Base-by-base conservation (phyloP, 1,140 invertebrate genomes). In the Probaryconus sp. region DNA sequence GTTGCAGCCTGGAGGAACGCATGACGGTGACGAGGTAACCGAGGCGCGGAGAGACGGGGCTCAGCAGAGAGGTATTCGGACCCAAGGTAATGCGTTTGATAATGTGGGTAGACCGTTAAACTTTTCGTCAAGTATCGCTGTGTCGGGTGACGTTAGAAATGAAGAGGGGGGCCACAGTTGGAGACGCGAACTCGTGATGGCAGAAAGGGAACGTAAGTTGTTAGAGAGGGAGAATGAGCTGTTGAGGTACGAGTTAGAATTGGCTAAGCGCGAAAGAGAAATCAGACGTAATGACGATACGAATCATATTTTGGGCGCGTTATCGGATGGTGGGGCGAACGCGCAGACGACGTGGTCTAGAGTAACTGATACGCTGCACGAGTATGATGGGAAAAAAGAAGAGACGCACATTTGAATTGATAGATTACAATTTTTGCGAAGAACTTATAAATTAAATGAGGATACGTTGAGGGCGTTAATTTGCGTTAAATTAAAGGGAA, bases 401-500 rank as follows among this genome's bases (percentile, higher is more conserved):
- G 48, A 53, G 28, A 17, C 33, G 7, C 13, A 33, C 5, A 5
- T 10, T 0, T 53, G 48, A 35, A 5, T 53, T 0, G n/a, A 38
- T 10, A 5, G 48, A 2, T 51, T 53, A 53, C 20, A 38, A 13
- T 53, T 53, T 38, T 53, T 53, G 9, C 11, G 11, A 3, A 4
- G 9, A 13, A 7, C 0, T 5, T 53, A 53, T 28, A 7, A 26
- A 0, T 26, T 53, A 28, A 21, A 53, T 10, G 33, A 53, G 0
- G 16, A 31, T 11, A 38, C 33, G 4, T 38, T 38, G 16, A 18
- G 38, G 1, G 48, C 33, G 14, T 9, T 53, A 5, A 26, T 53
- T n/a, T 38, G 48, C 14, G 13, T 38, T 0, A 53, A 53, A 21
- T 21, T 50, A 24, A 24, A 42, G 7, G 16, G 10, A 5, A 43